Conservation (phyloP, 2,113 vertebrate species). For the Cichladusa arquata region DNA sequence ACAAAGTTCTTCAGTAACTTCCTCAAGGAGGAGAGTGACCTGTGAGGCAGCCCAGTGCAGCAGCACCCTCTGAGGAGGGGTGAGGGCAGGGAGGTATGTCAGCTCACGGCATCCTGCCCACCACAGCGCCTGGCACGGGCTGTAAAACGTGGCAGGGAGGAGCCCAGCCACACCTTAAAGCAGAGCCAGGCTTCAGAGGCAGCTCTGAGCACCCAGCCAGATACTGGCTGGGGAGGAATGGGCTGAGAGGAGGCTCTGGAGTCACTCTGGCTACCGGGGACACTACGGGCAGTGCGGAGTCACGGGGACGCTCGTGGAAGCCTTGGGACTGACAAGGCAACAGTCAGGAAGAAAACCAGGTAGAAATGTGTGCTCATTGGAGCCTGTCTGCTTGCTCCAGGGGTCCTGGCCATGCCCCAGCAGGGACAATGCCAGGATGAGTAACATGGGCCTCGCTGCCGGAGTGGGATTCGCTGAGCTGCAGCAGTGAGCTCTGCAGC, state of each 20-base stretch:
- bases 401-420: background rate
- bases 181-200: background rate
- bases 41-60: conserved; percentile 43
- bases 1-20: conserved; percentile 3
- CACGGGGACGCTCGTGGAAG: background rate
- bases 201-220: background rate
- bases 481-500: conserved; percentile 50
- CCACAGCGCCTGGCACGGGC: background rate
- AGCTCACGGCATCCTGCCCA: background rate
- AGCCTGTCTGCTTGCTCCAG: conserved; percentile 45
- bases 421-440: conserved; percentile 26
- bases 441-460: background rate
- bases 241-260: conserved; percentile 3
- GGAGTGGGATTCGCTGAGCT: conserved; percentile 52
- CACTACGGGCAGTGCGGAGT: background rate
- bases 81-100: conserved; percentile 51
- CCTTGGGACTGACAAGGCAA: conserved; percentile 54
- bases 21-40: conserved; percentile 31
- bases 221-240: background rate
- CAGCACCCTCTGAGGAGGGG: conserved; percentile 28
- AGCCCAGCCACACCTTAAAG: background rate
- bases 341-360: conserved; percentile 56
- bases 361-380: conserved; percentile 62
- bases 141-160: background rate
- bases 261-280: conserved; percentile 11